Conservation (phyloP, 2,888 invertebrate genomes). For the Micoletzkya japonica region DNA sequence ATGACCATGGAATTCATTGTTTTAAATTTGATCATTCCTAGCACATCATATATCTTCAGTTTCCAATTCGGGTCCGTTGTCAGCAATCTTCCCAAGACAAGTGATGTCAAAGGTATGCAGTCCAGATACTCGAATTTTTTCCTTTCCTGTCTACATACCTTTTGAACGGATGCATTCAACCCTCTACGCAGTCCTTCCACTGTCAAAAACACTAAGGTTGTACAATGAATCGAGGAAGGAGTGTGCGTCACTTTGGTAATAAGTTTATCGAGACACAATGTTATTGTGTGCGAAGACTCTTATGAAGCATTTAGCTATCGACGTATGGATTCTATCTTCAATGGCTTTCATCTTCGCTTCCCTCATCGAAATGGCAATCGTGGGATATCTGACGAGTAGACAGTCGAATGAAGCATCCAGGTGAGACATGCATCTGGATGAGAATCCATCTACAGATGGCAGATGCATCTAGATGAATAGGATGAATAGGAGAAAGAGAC, state of each 20-base stretch:
- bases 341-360: slow-evolving; percentile 64
- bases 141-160: too few species aligned
- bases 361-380: slow-evolving; percentile 61
- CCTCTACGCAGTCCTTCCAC: too few species aligned
- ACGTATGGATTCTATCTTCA: slow-evolving; percentile 62
- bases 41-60: slow-evolving; percentile 31
- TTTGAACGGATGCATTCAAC: too few species aligned
- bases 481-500: too few species aligned
- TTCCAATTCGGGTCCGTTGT: slow-evolving; percentile 63
- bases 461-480: slow-evolving; percentile 11
- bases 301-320: slow-evolving; percentile 60
- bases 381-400: slow-evolving; percentile 48
- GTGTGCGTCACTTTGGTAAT: too few species aligned
- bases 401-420: slow-evolving; percentile 8
- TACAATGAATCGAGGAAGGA: too few species aligned
- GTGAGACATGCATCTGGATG: background rate
- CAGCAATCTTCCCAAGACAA: slow-evolving; percentile 62
- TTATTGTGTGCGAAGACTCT: too few species aligned
- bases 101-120: slow-evolving; percentile 56
- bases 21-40: background rate
- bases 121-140: too few species aligned
- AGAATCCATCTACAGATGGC: background rate
- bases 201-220: too few species aligned
- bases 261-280: too few species aligned
- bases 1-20: background rate